These are phyloP conservation scores for Tipula vernalis DNA, from an alignment of 2,888 invertebrate species.

Conservation along the genomic window DNA sequence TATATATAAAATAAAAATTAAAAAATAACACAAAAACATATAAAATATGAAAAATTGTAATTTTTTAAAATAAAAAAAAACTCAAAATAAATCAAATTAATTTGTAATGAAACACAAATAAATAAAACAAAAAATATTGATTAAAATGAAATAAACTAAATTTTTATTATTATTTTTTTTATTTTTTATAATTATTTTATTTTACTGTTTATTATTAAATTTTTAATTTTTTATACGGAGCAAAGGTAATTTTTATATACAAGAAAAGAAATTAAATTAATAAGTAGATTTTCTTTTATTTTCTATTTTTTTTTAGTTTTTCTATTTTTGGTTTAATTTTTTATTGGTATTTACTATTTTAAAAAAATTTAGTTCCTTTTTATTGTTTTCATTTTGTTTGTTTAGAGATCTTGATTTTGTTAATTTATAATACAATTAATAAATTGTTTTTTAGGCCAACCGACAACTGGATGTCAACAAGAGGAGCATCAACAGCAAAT, in stretches of 20 bases:
- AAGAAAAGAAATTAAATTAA: not conserved
- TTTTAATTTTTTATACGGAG: not conserved
- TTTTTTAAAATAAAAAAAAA: constrained; percentile 9
- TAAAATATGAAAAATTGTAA: not conserved
- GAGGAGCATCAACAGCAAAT: not conserved
- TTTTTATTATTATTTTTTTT: not conserved
- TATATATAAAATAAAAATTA: not conserved
- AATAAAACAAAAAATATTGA: constrained; percentile 1
- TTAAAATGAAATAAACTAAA: constrained; percentile 5
- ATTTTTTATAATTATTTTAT: constrained; percentile 4
- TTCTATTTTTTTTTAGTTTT: not conserved
- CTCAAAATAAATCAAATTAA: not conserved
- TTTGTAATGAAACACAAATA: not conserved
- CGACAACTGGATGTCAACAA: not conserved
- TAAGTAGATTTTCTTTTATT: constrained; percentile 1
- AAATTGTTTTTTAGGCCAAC: not conserved
- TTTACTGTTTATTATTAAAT: not conserved
- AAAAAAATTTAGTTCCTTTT: not conserved
- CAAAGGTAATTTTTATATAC: not conserved
- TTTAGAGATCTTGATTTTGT: not conserved
- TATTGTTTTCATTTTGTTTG: not conserved
- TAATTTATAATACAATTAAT: not conserved
- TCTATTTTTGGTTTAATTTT: not conserved
- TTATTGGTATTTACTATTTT: not conserved
- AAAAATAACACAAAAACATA: constrained; percentile 11